Percentiles rank a stretch among this genome's conserved stretches.
These are phyloP conservation scores for Neomicropteryx cornuta DNA, from an alignment of 1,140 invertebrate species.

Conservation along the genomic window DNA sequence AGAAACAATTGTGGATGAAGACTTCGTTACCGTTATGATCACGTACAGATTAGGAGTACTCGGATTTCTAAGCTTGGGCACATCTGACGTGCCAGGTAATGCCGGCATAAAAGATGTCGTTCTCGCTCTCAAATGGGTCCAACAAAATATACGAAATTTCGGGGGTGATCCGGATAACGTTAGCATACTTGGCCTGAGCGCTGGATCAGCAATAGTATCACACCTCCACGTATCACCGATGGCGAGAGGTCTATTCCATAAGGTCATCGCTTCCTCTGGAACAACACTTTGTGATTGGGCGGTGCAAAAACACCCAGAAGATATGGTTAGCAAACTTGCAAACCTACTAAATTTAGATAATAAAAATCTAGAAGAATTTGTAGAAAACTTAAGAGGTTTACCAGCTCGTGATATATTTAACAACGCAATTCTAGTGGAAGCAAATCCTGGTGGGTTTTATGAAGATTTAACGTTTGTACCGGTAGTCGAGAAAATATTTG, in stretches of 20 bases:
- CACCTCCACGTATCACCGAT: slow-evolving; percentile 17
- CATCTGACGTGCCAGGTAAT: slow-evolving; percentile 17
- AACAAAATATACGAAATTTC: slow-evolving; percentile 17
- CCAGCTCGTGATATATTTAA: not conserved
- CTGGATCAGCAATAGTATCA: slow-evolving; percentile 17
- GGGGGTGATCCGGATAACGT: slow-evolving; percentile 18
- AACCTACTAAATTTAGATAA: not conserved
- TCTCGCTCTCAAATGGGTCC: slow-evolving; percentile 19
- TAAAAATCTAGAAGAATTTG: not conserved
- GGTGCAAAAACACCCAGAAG: not conserved
- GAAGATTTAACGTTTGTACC: not conserved
- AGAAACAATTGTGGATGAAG: not conserved
- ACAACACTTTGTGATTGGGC: not conserved
- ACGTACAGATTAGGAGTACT: not conserved
- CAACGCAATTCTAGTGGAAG: not conserved
- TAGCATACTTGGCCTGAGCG: slow-evolving; percentile 21
- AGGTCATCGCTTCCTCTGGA: not conserved
- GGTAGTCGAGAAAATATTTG: not conserved
- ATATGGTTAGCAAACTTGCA: not conserved
- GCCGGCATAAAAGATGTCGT: slow-evolving; percentile 21
- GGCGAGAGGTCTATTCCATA: slow-evolving; percentile 11
- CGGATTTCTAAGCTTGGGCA: slow-evolving; percentile 1
- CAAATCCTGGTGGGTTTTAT: not conserved
- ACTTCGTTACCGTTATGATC: not conserved
- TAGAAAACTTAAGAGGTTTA: not conserved